Conservation (phyloP, 2,888 invertebrate species). For the Pyrochroa serraticornis region DNA sequence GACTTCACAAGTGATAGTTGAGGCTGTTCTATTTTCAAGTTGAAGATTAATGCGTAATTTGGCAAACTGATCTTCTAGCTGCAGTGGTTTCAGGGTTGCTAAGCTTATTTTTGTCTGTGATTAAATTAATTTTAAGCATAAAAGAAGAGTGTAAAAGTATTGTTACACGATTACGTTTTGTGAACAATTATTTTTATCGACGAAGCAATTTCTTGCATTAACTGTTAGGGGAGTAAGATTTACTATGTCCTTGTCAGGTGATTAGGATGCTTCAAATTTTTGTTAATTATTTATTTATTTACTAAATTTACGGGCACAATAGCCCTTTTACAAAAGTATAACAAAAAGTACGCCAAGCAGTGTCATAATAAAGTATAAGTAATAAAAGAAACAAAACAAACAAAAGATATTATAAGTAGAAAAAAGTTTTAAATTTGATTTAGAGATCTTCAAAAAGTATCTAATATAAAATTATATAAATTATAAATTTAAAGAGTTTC, state of each 20-base stretch:
- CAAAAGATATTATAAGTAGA: no score
- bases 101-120: constrained; percentile 57
- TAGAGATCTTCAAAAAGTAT: no score
- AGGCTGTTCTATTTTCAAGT: constrained; percentile 23
- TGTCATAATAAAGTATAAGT: no score
- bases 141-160: constrained; percentile 28
- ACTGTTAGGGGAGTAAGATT: constrained; percentile 21
- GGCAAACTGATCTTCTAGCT: constrained; percentile 13
- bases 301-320: background rate
- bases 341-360: no score
- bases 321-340: no score
- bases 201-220: constrained; percentile 24
- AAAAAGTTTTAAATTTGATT: no score
- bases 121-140: constrained; percentile 52
- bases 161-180: constrained; percentile 36
- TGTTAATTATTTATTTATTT: background rate
- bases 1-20: constrained; percentile 27
- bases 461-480: no score
- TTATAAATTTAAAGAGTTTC: no score
- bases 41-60: constrained; percentile 12
- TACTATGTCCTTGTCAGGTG: constrained; percentile 24
- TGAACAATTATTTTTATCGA: constrained; percentile 28
- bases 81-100: constrained; percentile 34
- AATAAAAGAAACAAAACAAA: no score
- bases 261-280: constrained; percentile 12